Evolutionary conservation across 2,888 invertebrate genomes (phyloP).

Genomic region (Pegoplata infirma): DNA sequence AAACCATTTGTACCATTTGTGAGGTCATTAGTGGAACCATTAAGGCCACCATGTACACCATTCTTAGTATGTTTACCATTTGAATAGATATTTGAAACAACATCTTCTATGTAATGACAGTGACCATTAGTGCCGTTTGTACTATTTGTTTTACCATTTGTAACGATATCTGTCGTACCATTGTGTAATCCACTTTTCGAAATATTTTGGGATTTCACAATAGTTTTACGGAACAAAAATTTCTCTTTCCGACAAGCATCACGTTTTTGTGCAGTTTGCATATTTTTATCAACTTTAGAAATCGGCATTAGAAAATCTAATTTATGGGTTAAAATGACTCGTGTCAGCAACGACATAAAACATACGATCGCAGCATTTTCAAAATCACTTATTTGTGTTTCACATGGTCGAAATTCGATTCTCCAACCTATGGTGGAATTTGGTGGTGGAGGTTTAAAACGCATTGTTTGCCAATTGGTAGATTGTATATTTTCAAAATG

Average conservation of each 20-base stretch:
- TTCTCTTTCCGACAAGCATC: constrained; percentile 90
- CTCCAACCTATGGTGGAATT: constrained; percentile 98
- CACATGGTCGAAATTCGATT: constrained; percentile 99
- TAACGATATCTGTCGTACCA: constrained; percentile 39
- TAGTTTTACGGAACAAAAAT: constrained; percentile 96
- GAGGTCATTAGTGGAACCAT: neutral
- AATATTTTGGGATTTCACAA: constrained; percentile 77
- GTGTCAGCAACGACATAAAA: constrained; percentile 96
- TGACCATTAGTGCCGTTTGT: neutral
- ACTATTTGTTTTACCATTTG: constrained; percentile 16
- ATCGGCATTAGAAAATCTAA: constrained; percentile 98
- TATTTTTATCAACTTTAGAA: constrained; percentile 98
- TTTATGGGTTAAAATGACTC: constrained; percentile 97
- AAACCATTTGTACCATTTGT: constrained; percentile 59
- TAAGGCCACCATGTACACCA: constrained; percentile 1
- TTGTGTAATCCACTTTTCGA: constrained; percentile 52
- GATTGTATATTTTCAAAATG: constrained; percentile 99
- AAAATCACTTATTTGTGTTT: constrained; percentile 98
- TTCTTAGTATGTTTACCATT: neutral
- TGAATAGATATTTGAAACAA: neutral
- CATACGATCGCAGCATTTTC: constrained; percentile 99
- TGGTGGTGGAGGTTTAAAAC: constrained; percentile 98
- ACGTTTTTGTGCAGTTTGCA: constrained; percentile 94
- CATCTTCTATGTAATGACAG: no score
- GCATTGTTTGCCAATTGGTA: constrained; percentile 99